phyloP scores from a whole-genome alignment of 2,113 vertebrate genomes.

The Callaeas wilsoni region DNA sequence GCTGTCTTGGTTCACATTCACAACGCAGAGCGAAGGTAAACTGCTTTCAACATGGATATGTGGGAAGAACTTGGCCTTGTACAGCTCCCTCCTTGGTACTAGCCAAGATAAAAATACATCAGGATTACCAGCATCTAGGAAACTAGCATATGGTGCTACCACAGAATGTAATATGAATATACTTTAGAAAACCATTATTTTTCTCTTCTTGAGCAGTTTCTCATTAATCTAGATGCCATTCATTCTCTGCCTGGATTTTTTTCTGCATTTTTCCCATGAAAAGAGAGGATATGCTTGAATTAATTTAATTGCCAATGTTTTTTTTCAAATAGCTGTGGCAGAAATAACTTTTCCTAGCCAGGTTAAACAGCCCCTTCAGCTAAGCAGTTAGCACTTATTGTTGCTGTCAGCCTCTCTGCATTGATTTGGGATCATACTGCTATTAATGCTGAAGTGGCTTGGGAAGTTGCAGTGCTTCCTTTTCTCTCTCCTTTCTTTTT shows the following conservation, averaged over 20 bases:
- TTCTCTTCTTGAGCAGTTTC: constrained; percentile 4
- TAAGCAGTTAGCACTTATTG: neutral
- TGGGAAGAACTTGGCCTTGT: constrained; percentile 55
- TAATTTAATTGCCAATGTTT: constrained; percentile 34
- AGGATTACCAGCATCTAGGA: constrained; percentile 53
- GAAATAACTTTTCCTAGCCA: constrained; percentile 32
- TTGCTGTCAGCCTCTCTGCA: neutral
- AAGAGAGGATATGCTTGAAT: constrained; percentile 29
- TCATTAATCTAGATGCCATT: constrained; percentile 14
- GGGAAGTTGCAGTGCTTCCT: neutral
- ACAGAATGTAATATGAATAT: constrained; percentile 22
- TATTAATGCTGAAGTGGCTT: neutral
- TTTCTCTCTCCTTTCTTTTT: neutral
- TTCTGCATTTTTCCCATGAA: neutral
- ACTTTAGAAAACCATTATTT: constrained; percentile 25
- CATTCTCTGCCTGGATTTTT: constrained; percentile 13
- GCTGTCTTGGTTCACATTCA: constrained; percentile 23
- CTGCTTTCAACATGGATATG: constrained; percentile 13
- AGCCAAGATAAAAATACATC: constrained; percentile 60
- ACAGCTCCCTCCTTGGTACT: constrained; percentile 38
- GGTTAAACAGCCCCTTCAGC: neutral
- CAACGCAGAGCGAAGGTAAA: constrained; percentile 26
- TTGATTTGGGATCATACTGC: neutral
- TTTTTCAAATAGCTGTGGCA: constrained; percentile 8
- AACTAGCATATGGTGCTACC: constrained; percentile 46